A percentile compares a stretch with the other conserved stretches of the same genome.
phyloP scores from a whole-genome alignment of 2,888 invertebrate species.

The Tenthredo amoena region DNA sequence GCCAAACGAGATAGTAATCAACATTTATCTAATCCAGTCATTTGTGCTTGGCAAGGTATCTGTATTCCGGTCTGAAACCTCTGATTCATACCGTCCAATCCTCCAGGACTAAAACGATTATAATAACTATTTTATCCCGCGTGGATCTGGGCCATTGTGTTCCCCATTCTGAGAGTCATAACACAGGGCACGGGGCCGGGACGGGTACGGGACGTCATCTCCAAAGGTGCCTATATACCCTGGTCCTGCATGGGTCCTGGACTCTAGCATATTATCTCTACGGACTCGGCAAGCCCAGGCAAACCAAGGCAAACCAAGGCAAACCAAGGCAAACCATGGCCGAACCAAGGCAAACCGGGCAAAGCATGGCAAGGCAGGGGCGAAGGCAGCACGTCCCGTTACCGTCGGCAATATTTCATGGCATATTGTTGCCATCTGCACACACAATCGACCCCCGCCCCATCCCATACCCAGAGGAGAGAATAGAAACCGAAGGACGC shows the following conservation, averaged over 20 bases:
- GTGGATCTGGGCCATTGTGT: conserved; percentile 77
- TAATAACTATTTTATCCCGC: conserved; percentile 78
- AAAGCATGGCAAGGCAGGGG: conserved; percentile 6
- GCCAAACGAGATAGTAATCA: conserved; percentile 65
- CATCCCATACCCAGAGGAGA: conserved; percentile 15
- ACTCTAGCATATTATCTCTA: conserved; percentile 39
- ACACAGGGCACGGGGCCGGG: conserved; percentile 70
- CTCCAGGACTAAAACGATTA: conserved; percentile 74
- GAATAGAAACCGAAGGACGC: conserved; percentile 60
- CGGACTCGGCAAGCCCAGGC: not conserved
- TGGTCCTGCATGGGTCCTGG: conserved; percentile 2
- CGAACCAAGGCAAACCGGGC: not conserved
- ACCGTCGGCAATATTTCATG: conserved; percentile 75
- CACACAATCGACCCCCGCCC: conserved; percentile 65
- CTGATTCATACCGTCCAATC: conserved; percentile 59
- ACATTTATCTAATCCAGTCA: conserved; percentile 69
- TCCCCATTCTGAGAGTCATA: conserved; percentile 77
- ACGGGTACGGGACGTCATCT: conserved; percentile 1
- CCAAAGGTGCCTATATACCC: conserved; percentile 14
- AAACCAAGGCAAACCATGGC: not conserved
- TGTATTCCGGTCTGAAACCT: conserved; percentile 58
- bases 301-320: not conserved
- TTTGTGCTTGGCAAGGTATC: conserved; percentile 60
- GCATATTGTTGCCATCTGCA: conserved; percentile 78
- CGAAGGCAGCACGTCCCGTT: conserved; percentile 54